These are phyloP conservation scores for Petromus typicus DNA, from an alignment of 2,113 vertebrate genomes.

Conservation along the genomic window DNA sequence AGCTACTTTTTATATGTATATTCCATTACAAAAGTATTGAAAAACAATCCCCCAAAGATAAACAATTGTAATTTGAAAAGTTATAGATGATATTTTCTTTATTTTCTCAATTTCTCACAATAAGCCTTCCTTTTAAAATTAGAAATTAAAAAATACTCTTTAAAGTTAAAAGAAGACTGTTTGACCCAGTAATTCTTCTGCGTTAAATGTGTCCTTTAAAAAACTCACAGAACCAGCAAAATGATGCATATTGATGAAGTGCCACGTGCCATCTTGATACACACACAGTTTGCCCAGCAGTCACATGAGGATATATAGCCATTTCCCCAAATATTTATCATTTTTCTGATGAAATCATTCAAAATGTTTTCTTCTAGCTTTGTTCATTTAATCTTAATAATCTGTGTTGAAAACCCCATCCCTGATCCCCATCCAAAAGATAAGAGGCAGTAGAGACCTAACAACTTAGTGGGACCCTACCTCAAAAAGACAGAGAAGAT, in stretches of 20 bases:
- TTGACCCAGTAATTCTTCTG: not conserved
- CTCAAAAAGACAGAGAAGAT: not conserved
- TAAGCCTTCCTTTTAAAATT: not conserved
- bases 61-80: constrained; percentile 32
- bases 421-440: not conserved
- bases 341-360: not conserved
- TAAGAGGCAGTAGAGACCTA: not conserved
- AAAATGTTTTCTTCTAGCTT: not conserved
- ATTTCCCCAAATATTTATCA: not conserved
- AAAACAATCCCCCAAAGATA: constrained; percentile 21
- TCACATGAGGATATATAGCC: not conserved
- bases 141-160: constrained; percentile 29
- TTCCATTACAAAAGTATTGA: not conserved
- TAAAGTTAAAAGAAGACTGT: not conserved
- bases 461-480: not conserved
- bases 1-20: constrained; percentile 10
- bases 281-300: too few relatives aligned
- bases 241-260: too few relatives aligned
- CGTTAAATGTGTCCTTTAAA: constrained; percentile 35
- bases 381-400: not conserved
- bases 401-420: not conserved
- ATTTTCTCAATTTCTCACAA: constrained; percentile 25
- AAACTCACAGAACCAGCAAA: not conserved
- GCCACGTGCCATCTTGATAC: not conserved
- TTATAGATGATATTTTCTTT: not conserved